These are phyloP conservation scores for Maccullochella peelii DNA, from an alignment of 2,113 vertebrate genomes.

Conservation along the genomic window DNA sequence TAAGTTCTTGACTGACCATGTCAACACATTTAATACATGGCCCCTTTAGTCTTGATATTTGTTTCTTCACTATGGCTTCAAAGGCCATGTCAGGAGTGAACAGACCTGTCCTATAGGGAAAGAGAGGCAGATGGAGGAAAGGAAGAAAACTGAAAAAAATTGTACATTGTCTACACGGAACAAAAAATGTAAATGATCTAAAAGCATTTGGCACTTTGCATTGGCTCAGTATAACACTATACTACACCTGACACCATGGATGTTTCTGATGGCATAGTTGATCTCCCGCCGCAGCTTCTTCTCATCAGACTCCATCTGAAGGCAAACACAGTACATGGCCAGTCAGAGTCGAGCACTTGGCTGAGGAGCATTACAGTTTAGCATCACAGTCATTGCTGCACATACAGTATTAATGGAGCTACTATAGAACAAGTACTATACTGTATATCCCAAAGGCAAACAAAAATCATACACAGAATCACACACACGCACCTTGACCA, in stretches of 20 bases:
- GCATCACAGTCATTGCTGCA: background rate
- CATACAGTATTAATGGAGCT: background rate
- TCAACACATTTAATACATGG: constrained; percentile 94
- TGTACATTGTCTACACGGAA: background rate
- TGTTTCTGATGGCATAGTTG: constrained; percentile 95
- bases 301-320: constrained; percentile 92
- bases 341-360: background rate
- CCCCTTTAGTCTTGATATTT: constrained; percentile 91
- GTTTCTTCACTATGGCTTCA: constrained; percentile 96
- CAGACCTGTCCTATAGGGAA: constrained; percentile 89
- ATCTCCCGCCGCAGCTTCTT: constrained; percentile 91
- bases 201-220: background rate
- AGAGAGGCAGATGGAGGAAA: background rate
- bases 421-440: background rate
- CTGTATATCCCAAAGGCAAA: background rate
- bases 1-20: constrained; percentile 92
- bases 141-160: background rate
- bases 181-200: background rate
- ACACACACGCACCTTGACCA: constrained; percentile 86
- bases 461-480: background rate
- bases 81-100: constrained; percentile 97
- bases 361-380: background rate
- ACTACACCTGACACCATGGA: constrained; percentile 90
- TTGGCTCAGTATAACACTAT: background rate
- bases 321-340: constrained; percentile 32